Conservation (phyloP, 2,113 vertebrate species). For the Setophaga coronata region DNA sequence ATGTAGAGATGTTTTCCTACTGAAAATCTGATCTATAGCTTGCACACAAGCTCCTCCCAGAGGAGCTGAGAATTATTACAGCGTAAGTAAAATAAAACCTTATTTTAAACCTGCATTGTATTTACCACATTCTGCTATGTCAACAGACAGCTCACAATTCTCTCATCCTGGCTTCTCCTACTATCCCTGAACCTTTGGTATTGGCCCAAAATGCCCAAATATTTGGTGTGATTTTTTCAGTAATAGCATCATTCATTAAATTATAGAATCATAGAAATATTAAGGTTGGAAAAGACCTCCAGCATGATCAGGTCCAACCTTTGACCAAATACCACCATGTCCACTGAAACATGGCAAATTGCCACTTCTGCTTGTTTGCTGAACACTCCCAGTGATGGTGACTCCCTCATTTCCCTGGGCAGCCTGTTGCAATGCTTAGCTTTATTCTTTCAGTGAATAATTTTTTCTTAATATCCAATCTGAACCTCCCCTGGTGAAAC, state of each 20-base stretch:
- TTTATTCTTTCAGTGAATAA: not conserved
- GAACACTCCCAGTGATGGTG: not conserved
- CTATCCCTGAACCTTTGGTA: not conserved
- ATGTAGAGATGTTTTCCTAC: not conserved
- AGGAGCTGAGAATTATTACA: conserved; percentile 49
- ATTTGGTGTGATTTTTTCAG: not conserved
- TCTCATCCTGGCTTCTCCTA: not conserved
- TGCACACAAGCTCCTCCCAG: conserved; percentile 63
- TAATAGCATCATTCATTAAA: not conserved
- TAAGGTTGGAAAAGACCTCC: not conserved
- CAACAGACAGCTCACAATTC: not conserved
- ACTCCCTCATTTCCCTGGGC: not conserved
- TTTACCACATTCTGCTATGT: not conserved
- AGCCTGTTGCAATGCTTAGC: not conserved
- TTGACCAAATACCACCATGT: not conserved
- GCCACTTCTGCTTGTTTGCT: not conserved
- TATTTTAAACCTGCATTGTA: not conserved
- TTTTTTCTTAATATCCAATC: not conserved
- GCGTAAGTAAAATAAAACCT: not conserved
- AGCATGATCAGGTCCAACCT: not conserved
- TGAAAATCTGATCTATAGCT: not conserved
- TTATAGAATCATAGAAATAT: not conserved
- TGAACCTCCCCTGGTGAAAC: not conserved
- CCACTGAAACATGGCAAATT: not conserved
- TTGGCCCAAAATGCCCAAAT: not conserved